Base-by-base conservation (phyloP, 2,113 vertebrate genomes). In the Tricholaema leucomelas region DNA sequence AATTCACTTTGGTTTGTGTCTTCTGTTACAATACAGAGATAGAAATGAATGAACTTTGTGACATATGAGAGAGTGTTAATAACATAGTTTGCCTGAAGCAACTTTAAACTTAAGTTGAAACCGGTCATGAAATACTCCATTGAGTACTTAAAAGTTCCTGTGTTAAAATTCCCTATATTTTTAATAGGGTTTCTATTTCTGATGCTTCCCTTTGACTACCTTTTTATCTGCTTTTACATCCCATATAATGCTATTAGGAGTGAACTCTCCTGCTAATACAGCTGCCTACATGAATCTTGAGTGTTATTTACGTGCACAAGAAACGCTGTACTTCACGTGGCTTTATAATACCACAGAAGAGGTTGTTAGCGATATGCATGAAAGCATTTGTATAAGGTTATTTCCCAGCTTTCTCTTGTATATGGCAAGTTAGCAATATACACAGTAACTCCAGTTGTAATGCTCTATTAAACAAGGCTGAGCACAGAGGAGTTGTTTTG, bases 1-100 rank as follows among this genome's bases (percentile, higher is more conserved):
- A 74, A 33, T 40, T 46, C 4, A 14, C 10, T 5, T 78, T 58
- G 36, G 19, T 7, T 52, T 38, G 8, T 50, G 30, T 83, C 4
- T 72, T 87, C 4, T 2, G 1, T 67, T 81, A 6, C 0, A 0
- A 31, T 79, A 6, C 0, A 0, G 21, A 44, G n/a, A 27, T 35
- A 58, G 27, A 74, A 44, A 44, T 35, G 4, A 4, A 15, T 72
- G 9, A 52, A 5, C 58, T 60, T 69, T 31, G 12, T 4, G 2
- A 35, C 83, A 36, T 50, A 36, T 17, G 44, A 31, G 25, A 15
- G 5, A 2, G 60, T 4, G 2, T 19, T 48, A 33, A 56, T 80
- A 82, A 60, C 10, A 40, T 61, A 8, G 8, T 4, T 46, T 72
- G 21, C 23, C 18, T 59, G n/a, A 28, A 70, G 5, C 10, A 35